These are phyloP conservation scores for Pocota personata DNA, from an alignment of 2,888 invertebrate species.

Conservation along the genomic window DNA sequence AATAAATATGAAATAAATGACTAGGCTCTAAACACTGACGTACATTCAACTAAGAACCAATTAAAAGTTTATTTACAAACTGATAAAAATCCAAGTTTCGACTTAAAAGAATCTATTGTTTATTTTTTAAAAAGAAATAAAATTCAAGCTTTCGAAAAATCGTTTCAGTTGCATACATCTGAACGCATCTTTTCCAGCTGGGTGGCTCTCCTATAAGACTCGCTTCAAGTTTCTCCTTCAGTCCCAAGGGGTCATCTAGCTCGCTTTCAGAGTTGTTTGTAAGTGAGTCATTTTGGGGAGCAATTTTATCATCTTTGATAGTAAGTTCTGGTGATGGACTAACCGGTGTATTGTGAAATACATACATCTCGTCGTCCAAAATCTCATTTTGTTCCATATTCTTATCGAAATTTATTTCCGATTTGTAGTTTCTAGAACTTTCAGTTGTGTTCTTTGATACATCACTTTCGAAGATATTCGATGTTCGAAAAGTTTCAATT, in stretches of 20 bases:
- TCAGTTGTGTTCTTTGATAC: background rate
- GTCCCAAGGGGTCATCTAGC: background rate
- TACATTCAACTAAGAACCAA: background rate
- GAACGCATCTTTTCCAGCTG: conserved; percentile 75
- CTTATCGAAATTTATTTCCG: conserved; percentile 46
- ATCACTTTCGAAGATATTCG: background rate
- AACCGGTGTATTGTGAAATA: conserved; percentile 54
- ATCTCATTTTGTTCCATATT: conserved; percentile 76
- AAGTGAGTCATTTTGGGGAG: background rate
- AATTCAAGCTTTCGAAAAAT: conserved; percentile 75
- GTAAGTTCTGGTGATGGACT: conserved; percentile 52
- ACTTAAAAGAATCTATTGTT: background rate
- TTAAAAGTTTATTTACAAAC: conserved; percentile 8
- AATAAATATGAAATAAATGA: background rate
- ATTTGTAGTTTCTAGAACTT: conserved; percentile 19
- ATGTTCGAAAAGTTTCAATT: conserved; percentile 53
- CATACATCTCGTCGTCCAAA: conserved; percentile 63
- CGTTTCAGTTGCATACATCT: conserved; percentile 75
- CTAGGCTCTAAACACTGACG: background rate
- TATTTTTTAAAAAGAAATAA: conserved; percentile 67
- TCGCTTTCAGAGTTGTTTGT: background rate
- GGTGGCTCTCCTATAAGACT: background rate
- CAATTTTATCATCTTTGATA: background rate
- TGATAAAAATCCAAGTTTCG: background rate
- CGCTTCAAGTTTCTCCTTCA: background rate